phyloP scores from a whole-genome alignment of 2,113 vertebrate species.

The Cyrtonyx montezumae region DNA sequence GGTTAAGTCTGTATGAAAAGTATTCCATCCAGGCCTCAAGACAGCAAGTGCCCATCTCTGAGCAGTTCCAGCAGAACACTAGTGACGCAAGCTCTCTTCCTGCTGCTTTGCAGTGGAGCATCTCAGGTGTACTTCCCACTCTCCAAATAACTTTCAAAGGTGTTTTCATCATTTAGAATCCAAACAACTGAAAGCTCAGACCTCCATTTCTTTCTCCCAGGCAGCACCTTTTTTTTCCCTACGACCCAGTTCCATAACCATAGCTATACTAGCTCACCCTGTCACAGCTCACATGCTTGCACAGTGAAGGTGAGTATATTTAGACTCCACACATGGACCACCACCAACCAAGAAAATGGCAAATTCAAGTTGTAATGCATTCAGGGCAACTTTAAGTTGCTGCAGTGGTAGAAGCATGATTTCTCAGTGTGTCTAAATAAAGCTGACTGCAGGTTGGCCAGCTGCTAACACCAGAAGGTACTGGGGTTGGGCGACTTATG shows the following conservation, averaged over 20 bases:
- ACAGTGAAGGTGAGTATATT: neutral
- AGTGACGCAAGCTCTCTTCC: no score
- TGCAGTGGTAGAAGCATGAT: neutral
- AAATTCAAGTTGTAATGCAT: neutral
- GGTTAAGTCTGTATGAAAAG: no score
- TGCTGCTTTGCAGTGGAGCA: no score
- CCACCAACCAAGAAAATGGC: no score
- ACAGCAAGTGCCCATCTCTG: no score
- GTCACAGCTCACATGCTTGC: neutral
- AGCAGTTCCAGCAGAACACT: no score
- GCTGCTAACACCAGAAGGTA: neutral
- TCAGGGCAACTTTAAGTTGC: neutral
- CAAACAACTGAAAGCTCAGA: neutral
- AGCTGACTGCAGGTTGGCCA: neutral
- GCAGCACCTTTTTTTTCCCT: neutral
- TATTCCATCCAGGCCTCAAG: no score
- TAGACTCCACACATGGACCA: no score
- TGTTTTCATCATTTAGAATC: neutral
- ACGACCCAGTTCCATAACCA: neutral
- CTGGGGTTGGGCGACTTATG: neutral
- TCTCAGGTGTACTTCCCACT: neutral
- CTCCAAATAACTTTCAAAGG: neutral
- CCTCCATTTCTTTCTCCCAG: neutral
- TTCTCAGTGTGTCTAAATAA: neutral
- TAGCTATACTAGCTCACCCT: neutral